Evolutionary conservation across 2,797 vertebrate genomes (phyloP), one percentile per base, ranked within the genome.

Genomic region (Mastacembelus armatus): DNA sequence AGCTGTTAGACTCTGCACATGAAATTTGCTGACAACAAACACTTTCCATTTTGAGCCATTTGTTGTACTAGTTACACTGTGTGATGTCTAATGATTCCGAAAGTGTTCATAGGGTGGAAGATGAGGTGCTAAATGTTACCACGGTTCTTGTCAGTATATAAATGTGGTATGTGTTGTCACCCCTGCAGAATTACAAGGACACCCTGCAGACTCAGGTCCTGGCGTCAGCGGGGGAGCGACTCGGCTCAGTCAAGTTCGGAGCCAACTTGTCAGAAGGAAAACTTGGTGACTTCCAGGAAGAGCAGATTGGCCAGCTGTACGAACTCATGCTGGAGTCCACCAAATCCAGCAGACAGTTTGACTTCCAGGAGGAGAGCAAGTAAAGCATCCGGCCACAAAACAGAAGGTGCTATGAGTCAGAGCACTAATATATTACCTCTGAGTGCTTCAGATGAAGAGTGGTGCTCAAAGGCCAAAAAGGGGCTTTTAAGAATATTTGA

Each of bases 311-410:
- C 48, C 96, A 98, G 70, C 91, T 98, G 73, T 95, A 96, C 22
- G 94, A 98, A 78, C 94, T 99, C 61, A 96, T 99, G 97, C 90
- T 94, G 0, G 96, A 98, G 61, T 87, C 96, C 67, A 96, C 94
- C 63, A 98, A 97, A 88, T 91, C 95, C 71, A 95, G 80, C 71
- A 84, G 77, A 58, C 95, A 96, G 81, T 94, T 94, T 74, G 63
- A 92, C 39, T 71, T 96, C 85, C 91, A 92, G 50, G 94, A 95
- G 39, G 91, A 93, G 14, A 18, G 33, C 26, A 91, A 92, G 49
- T 92, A 78, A 91, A 33, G 4, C 8, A 0, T 14, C n/a, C 0
- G 12, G 5, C 6, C 16, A 3, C 33, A 6, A 33, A 42, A 3
- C 16, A 21, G 12, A 70, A 21, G n/a, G 60, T 22, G 22, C 29